Base-by-base conservation (phyloP, 2,797 vertebrate genomes). In the Alouatta caraya region DNA sequence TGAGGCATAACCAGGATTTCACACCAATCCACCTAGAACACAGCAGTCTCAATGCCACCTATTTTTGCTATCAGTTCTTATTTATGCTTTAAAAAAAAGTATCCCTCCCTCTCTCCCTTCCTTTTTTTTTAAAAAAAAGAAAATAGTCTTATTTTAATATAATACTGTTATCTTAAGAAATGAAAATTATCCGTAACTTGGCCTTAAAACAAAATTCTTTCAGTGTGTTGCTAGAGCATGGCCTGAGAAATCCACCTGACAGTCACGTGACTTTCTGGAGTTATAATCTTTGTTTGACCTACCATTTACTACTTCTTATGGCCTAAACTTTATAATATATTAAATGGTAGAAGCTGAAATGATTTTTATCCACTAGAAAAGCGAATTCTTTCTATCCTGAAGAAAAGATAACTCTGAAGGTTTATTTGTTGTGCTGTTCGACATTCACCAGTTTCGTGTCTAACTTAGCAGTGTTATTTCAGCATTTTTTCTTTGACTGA, bases 1-100 rank as follows among this genome's bases (percentile, higher is more conserved):
- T 52, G 59, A 72, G 75, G 46, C 52, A 14, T 59, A 92, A 64
- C 59, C 67, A 46, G 26, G 50, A 50, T 67, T 89, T 83, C 75
- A 85, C 52, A 24, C 78, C 24, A 57, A 50, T 13, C 46, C 50
- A 22, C 30, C 59, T 33, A 88, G 39, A 76, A 92, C 24, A 57
- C 39, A 39, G 17, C 50, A 64, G 30, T 8, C 24, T 88, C 42
- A 5, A 26, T 19, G 6, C 10, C 52, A 55, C 17, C 5, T 15
- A 33, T 89, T 93, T 90, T 95, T 93, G 37, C 48, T 94, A 30
- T 78, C 72, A 73, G 57, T 64, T 90, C n/a, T 85, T 81, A 37
- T 59, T 37, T 80, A 59, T 28, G 52, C n/a, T 81, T 89, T 8
- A 12, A 33, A 33, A 88, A 88, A 87, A 55, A 88, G 8, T 78